phyloP scores from a whole-genome alignment of 2,888 invertebrate genomes.

The Subacronicta megacephala region DNA sequence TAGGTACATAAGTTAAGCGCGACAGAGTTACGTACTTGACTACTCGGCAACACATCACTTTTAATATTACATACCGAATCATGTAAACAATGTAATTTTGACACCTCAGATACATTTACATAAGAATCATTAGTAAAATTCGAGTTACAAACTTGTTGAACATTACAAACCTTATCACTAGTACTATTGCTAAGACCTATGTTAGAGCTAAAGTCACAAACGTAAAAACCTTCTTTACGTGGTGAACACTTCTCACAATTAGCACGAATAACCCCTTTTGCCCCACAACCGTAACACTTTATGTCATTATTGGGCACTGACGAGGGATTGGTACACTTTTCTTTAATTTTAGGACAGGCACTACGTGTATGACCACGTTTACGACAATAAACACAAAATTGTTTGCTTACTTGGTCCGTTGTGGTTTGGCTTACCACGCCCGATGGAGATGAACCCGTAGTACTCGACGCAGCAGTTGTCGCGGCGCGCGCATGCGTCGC shows the following conservation, averaged over 20 bases:
- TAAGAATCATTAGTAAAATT: neutral
- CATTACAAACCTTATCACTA: neutral
- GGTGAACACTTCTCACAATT: conserved; percentile 2
- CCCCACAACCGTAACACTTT: conserved; percentile 5
- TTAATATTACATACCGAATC: no score
- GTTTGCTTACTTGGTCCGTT: neutral
- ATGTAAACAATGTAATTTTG: neutral
- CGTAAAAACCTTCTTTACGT: neutral
- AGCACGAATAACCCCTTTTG: neutral
- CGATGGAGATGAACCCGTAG: neutral
- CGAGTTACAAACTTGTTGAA: neutral
- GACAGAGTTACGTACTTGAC: neutral
- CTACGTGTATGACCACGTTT: conserved; percentile 1
- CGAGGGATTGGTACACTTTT: neutral
- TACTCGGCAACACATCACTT: neutral
- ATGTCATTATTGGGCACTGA: neutral
- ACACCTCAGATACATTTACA: neutral
- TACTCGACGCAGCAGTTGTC: neutral
- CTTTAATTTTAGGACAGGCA: neutral
- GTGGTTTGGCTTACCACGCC: neutral
- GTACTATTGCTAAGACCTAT: no score
- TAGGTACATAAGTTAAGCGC: neutral
- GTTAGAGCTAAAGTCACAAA: neutral
- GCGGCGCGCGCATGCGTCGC: neutral
- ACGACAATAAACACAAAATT: conserved; percentile 5